These are phyloP conservation scores for Drosophila kuntzei DNA, from an alignment of 2,888 invertebrate species.

Conservation along the genomic window DNA sequence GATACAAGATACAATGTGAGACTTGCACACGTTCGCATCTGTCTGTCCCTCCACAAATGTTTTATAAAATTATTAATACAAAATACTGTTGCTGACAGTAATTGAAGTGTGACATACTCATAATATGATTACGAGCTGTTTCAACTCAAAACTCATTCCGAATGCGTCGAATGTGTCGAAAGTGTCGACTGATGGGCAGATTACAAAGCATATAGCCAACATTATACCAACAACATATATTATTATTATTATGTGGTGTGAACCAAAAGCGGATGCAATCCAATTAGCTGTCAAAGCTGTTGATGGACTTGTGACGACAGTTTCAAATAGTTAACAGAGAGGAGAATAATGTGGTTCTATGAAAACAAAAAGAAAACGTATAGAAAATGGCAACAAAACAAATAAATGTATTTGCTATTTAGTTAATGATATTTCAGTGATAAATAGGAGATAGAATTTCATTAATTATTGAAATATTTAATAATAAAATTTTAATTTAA, in stretches of 20 bases:
- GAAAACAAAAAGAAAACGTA: background rate
- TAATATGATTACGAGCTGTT: constrained; percentile 64
- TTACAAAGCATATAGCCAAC: constrained; percentile 45
- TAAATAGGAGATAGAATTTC: too few relatives aligned
- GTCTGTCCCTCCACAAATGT: constrained; percentile 51
- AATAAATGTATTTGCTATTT: background rate
- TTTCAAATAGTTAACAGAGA: background rate
- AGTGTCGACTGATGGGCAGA: constrained; percentile 38
- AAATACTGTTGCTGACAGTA: constrained; percentile 66
- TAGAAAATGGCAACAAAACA: background rate
- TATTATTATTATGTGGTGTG: constrained; percentile 37
- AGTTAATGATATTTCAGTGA: background rate
- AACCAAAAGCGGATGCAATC: constrained; percentile 44
- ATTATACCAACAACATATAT: constrained; percentile 7
- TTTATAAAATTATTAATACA: constrained; percentile 62
- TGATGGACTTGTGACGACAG: constrained; percentile 35
- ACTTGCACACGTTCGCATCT: constrained; percentile 64
- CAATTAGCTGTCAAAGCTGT: constrained; percentile 49
- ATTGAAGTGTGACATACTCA: constrained; percentile 74
- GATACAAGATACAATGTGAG: constrained; percentile 10
- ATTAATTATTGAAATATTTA: too few relatives aligned
- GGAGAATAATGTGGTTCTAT: background rate
- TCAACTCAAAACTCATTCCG: constrained; percentile 54
- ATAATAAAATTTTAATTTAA: too few relatives aligned
- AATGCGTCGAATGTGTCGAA: constrained; percentile 35